Evolutionary conservation across 2,888 invertebrate genomes (phyloP).

Genomic region (Pherbina coryleti): DNA sequence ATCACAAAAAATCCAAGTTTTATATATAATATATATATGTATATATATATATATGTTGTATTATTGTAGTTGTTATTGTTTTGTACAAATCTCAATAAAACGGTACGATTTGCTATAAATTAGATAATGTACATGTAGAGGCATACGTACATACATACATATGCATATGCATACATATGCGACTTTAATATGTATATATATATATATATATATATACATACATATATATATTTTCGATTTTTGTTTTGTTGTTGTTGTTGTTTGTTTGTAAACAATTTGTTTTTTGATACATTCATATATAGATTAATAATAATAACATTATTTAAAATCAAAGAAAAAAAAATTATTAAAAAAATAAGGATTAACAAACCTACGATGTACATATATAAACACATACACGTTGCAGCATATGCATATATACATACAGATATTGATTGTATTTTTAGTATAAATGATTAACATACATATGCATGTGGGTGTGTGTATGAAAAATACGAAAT

Average conservation of each 20-base stretch:
- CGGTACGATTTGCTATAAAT: slow-evolving; percentile 30
- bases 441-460: background rate
- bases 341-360: slow-evolving; percentile 4
- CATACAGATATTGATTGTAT: background rate
- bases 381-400: background rate
- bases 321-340: background rate
- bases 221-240: slow-evolving; percentile 11
- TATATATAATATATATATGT: background rate
- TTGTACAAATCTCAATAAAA: slow-evolving; percentile 42
- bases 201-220: slow-evolving; percentile 12
- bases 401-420: slow-evolving; percentile 1
- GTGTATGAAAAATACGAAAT: background rate
- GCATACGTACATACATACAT: slow-evolving; percentile 15
- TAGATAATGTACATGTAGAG: background rate
- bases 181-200: slow-evolving; percentile 7
- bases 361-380: background rate
- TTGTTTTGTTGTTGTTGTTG: slow-evolving; percentile 6
- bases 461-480: slow-evolving; percentile 12
- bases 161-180: background rate
- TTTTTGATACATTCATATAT: background rate
- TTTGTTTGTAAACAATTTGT: background rate
- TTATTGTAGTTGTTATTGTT: slow-evolving; percentile 34
- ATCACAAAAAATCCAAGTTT: slow-evolving; percentile 37
- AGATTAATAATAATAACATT: slow-evolving; percentile 5
- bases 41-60: background rate